A percentile compares a stretch with the other conserved stretches of the same genome.
Evolutionary conservation across 2,888 invertebrate genomes (phyloP).

Genomic region (Erannis defoliaria): DNA sequence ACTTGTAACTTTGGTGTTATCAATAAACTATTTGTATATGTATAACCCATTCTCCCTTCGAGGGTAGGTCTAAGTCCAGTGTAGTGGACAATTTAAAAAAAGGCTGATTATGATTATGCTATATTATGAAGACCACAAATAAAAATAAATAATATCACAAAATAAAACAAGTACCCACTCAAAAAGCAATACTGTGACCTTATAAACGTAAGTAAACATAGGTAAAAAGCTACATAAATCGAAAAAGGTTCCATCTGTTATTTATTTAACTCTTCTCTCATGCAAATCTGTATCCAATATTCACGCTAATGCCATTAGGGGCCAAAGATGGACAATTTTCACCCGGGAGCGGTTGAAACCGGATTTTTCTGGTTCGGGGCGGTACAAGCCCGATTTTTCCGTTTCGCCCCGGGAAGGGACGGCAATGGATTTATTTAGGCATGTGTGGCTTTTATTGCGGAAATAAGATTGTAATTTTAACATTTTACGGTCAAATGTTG

Average conservation of each 20-base stretch:
- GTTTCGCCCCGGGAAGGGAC: constrained; percentile 23
- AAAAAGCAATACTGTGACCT: not conserved
- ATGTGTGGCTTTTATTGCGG: constrained; percentile 25
- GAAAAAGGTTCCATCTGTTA: constrained; percentile 27
- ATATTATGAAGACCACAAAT: no score
- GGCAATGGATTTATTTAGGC: constrained; percentile 32
- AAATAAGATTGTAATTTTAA: constrained; percentile 22
- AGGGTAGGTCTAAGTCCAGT: no score
- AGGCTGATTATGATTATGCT: no score
- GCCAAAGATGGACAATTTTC: constrained; percentile 30
- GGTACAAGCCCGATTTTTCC: constrained; percentile 5
- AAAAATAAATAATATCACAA: no score
- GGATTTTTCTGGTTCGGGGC: constrained; percentile 21
- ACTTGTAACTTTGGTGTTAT: no score
- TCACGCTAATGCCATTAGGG: constrained; percentile 31
- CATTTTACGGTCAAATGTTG: constrained; percentile 17
- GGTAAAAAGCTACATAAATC: constrained; percentile 18
- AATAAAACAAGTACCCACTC: no score
- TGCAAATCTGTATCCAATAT: constrained; percentile 38
- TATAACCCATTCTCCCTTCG: no score
- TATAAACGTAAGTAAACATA: not conserved
- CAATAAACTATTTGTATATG: no score
- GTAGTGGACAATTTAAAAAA: no score
- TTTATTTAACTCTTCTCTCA: constrained; percentile 34
- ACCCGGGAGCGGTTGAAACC: constrained; percentile 26